These are phyloP conservation scores for Paradoxurus hermaphroditus DNA, from an alignment of 2,113 vertebrate genomes.

Conservation along the genomic window DNA sequence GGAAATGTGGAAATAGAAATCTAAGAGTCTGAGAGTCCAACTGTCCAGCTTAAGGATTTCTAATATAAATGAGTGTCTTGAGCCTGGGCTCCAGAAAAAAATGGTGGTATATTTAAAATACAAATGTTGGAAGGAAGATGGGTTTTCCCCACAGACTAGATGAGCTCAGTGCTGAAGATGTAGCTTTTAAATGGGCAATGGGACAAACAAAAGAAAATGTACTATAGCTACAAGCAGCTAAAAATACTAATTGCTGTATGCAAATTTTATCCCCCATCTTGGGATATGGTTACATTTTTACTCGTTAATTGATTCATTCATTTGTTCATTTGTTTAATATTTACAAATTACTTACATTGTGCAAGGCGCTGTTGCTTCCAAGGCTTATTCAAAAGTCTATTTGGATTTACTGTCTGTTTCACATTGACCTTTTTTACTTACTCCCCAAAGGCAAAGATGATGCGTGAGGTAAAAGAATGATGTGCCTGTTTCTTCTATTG, in stretches of 20 bases:
- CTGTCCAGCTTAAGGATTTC: background rate
- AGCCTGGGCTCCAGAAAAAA: background rate
- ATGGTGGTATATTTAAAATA: background rate
- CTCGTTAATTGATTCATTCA: background rate
- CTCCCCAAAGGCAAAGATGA: background rate
- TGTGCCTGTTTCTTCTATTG: background rate
- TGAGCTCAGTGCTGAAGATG: background rate
- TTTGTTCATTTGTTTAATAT: background rate
- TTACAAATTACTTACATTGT: background rate
- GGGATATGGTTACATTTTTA: background rate
- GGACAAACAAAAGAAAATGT: background rate
- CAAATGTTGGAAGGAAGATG: background rate
- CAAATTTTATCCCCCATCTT: background rate
- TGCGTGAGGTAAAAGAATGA: background rate
- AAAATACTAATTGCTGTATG: background rate
- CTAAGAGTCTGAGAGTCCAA: background rate
- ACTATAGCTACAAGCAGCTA: background rate
- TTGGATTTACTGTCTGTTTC: background rate
- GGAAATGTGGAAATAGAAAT: background rate
- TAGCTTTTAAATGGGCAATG: background rate
- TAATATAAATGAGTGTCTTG: background rate
- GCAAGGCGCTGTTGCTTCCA: background rate
- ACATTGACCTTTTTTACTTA: background rate
- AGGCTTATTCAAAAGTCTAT: background rate
- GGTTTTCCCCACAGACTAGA: background rate